Evolutionary conservation across 2,888 invertebrate genomes (phyloP), one percentile per base, ranked within the genome.

Genomic region (Altica lythri): DNA sequence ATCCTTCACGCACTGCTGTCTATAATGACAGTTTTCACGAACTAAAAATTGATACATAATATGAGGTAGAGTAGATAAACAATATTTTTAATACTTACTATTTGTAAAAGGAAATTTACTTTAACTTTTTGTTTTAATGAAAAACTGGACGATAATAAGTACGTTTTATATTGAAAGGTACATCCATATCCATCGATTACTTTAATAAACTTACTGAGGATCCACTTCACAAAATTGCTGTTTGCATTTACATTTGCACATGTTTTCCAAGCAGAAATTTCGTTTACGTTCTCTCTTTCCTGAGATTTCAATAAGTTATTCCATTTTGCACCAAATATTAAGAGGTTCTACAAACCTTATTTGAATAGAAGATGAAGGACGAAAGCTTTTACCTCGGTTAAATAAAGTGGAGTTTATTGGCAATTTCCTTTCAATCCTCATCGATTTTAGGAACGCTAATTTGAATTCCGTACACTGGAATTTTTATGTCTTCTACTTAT

Each of bases 141-240:
- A n/a, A n/a, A n/a, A n/a, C n/a, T n/a, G n/a, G n/a, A n/a, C n/a
- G n/a, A n/a, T n/a, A n/a, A n/a, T n/a, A n/a, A n/a, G n/a, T n/a
- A n/a, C n/a, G n/a, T n/a, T n/a, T n/a, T n/a, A n/a, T n/a, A n/a
- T n/a, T n/a, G n/a, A n/a, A n/a, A n/a, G n/a, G n/a, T n/a, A n/a
- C n/a, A n/a, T n/a, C n/a, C n/a, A n/a, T n/a, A n/a, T n/a, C n/a
- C n/a, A 68, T 67, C 65, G 67, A 67, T 62, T 62, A 62, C 51
- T 34, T 68, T 68, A 68, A 69, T 68, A 66, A 66, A 67, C 68
- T 68, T 69, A 68, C 66, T 65, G 63, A 64, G 47, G 56, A 65
- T 57, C 68, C 67, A 66, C 66, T 68, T 61, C 61, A 64, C 65
- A 65, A 63, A 65, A 67, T 66, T 69, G 61, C 61, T 63, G 59